These are phyloP conservation scores for Acanthococcus lagerstroemiae DNA, from an alignment of 2,888 invertebrate species.

Conservation along the genomic window DNA sequence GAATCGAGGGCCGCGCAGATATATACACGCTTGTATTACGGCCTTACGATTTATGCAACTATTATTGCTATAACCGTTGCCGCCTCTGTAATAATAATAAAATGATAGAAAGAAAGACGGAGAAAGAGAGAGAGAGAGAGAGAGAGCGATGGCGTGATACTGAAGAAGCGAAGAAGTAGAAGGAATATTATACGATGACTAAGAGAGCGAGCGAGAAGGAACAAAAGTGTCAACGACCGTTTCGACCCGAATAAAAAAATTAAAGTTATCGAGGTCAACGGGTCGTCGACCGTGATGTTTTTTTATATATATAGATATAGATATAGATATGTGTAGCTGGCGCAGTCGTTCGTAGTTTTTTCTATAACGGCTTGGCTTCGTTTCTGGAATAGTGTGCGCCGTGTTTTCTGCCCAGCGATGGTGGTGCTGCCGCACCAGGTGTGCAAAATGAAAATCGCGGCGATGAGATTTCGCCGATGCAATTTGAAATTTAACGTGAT, in stretches of 20 bases:
- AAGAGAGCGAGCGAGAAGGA: conserved; percentile 13
- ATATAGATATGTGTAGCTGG: no score
- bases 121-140: conserved; percentile 3
- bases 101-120: conserved; percentile 3
- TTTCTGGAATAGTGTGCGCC: no score
- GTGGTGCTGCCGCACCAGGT: no score
- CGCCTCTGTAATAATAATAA: not conserved
- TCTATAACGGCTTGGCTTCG: not conserved
- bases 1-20: no score
- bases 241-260: conserved; percentile 23
- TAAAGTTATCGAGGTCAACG: conserved; percentile 23
- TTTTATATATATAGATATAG: no score
- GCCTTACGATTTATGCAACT: conserved; percentile 24
- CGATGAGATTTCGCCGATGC: no score
- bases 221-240: conserved; percentile 29
- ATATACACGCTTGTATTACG: no score
- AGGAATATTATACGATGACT: not conserved
- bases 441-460: no score
- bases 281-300: conserved; percentile 26
- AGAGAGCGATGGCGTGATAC: conserved; percentile 1
- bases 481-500: no score
- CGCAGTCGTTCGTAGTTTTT: no score
- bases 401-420: no score
- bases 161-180: not conserved
- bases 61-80: conserved; percentile 1